phyloP scores from a whole-genome alignment of 2,797 vertebrate species.

The Sylvilagus floridanus region DNA sequence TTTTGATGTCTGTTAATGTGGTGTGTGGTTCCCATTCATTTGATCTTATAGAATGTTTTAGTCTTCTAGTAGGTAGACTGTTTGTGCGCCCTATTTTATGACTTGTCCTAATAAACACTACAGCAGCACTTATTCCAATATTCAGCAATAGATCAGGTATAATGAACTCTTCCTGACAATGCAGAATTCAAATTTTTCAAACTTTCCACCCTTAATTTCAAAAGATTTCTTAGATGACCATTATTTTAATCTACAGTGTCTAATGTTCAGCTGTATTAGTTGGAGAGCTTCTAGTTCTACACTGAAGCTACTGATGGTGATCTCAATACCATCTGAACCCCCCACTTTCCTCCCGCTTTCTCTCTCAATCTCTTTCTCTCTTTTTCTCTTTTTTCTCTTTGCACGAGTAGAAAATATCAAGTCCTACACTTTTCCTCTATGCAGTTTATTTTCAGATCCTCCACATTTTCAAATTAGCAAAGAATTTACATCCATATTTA shows the following conservation, averaged over 20 bases:
- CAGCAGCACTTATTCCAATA: not conserved
- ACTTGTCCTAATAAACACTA: not conserved
- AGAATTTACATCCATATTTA: not conserved
- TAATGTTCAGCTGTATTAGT: not conserved
- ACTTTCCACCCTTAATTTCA: not conserved
- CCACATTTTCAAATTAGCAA: not conserved
- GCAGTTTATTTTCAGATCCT: not conserved
- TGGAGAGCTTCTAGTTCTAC: not conserved
- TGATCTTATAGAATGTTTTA: not conserved
- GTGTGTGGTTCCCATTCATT: not conserved
- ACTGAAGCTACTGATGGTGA: not conserved
- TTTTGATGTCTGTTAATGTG: not conserved
- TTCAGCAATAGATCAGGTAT: not conserved
- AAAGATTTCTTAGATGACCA: not conserved
- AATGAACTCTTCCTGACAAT: not conserved
- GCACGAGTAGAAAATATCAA: not conserved
- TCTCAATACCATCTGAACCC: too few species aligned
- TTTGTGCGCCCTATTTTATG: not conserved
- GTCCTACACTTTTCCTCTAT: not conserved
- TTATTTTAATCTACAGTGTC: not conserved
- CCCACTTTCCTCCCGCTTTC: rapidly evolving
- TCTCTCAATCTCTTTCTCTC: not conserved
- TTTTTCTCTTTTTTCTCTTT: not conserved
- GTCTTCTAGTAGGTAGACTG: not conserved
- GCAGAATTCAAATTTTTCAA: not conserved